A percentile compares a stretch with the other conserved stretches of the same genome.
Conservation (phyloP, 2,113 vertebrate genomes). For the Erythrocercus mccallii region DNA sequence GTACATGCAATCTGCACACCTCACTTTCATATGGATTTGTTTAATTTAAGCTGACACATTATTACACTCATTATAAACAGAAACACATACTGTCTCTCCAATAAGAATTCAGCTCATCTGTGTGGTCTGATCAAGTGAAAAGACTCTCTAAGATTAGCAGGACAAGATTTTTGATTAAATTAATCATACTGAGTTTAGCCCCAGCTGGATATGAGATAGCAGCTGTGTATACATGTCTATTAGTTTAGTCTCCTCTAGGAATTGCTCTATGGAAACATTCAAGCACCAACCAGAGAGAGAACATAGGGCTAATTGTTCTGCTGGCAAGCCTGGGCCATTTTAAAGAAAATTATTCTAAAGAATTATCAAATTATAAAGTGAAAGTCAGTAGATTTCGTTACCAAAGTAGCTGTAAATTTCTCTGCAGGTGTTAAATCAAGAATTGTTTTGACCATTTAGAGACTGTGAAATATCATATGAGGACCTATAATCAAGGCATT, state of each 20-base stretch:
- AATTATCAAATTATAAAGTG: neutral
- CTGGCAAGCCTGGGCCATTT: neutral
- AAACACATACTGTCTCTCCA: conserved; percentile 45
- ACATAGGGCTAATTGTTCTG: conserved; percentile 16
- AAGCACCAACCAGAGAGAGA: neutral
- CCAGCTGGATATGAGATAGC: conserved; percentile 38
- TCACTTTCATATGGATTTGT: neutral
- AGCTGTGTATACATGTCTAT: conserved; percentile 41
- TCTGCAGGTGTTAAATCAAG: neutral
- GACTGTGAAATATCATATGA: neutral
- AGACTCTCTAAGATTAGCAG: conserved; percentile 11
- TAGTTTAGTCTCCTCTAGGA: conserved; percentile 33
- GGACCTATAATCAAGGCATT: neutral
- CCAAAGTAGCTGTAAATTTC: neutral
- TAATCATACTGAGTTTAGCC: conserved; percentile 32
- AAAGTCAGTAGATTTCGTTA: neutral
- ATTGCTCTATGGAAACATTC: conserved; percentile 24
- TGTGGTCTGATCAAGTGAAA: conserved; percentile 25
- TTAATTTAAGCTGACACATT: conserved; percentile 20
- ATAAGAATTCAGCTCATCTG: conserved; percentile 58
- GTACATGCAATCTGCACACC: conserved; percentile 12
- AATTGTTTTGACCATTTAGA: neutral
- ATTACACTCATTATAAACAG: conserved; percentile 20
- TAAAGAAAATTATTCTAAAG: neutral
- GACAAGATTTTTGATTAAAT: conserved; percentile 51